Conservation (phyloP, 2,888 invertebrate species). For the Microplitis manilae region DNA sequence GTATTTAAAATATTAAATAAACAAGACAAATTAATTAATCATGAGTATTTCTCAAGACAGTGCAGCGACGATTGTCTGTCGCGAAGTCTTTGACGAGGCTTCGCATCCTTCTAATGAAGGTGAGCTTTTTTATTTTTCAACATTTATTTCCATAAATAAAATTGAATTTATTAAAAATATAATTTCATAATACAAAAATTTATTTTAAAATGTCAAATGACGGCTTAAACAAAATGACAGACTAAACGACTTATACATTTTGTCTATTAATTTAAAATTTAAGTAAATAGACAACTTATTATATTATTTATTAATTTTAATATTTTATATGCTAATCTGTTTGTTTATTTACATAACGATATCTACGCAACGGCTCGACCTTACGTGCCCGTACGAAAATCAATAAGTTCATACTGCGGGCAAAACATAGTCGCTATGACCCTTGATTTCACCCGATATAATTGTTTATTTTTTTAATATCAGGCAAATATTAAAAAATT, state of each 20-base stretch:
- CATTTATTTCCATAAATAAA: background rate
- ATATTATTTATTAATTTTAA: slow-evolving; percentile 17
- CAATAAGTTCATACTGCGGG: slow-evolving; percentile 70
- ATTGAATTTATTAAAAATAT: background rate
- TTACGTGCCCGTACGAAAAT: slow-evolving; percentile 61
- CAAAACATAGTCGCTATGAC: slow-evolving; percentile 64
- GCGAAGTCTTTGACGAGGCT: slow-evolving; percentile 88
- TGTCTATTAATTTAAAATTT: too few relatives aligned
- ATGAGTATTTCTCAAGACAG: slow-evolving; percentile 70
- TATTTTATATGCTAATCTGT: slow-evolving; percentile 42
- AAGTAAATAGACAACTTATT: background rate
- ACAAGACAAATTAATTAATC: slow-evolving; percentile 37
- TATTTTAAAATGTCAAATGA: background rate
- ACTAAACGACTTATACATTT: too few relatives aligned
- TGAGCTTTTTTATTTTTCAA: slow-evolving; percentile 49
- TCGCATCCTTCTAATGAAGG: slow-evolving; percentile 88
- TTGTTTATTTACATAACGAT: slow-evolving; percentile 67
- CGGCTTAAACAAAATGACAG: too few relatives aligned
- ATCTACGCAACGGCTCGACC: slow-evolving; percentile 47
- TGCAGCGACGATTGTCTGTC: slow-evolving; percentile 79
- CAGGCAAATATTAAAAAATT: background rate
- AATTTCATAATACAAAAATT: background rate
- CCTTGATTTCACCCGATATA: background rate
- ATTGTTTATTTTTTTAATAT: background rate
- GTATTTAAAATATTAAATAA: too few relatives aligned